Evolutionary conservation across 2,888 invertebrate genomes (phyloP), one percentile per base, ranked within the genome.

Genomic region (Catocala sponsa): DNA sequence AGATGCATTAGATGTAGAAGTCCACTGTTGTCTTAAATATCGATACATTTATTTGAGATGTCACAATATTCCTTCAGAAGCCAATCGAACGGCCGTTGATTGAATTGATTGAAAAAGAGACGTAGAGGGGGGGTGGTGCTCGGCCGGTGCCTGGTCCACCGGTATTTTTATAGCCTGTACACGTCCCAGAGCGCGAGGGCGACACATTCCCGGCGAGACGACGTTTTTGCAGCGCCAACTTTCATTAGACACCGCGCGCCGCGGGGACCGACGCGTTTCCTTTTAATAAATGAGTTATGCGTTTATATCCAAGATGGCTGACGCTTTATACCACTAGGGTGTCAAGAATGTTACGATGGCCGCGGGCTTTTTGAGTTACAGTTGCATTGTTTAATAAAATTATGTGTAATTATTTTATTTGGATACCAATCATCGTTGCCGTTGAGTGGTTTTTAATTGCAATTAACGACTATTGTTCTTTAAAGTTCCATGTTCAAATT

Each of bases 121-220:
- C 84, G 84, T 85, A 83, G 85, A 84, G 87, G 85, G 86, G 86
- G 25, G 43, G 56, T 51, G 59, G 81, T 85, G 67, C 72, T 83
- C 75, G 77, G 77, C 75, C 76, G 72, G 79, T 79, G 84, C 79
- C 80, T 80, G 83, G 81, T 86, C 83, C 84, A 85, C 83, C 85
- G 92, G 91, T 91, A 92, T 94, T 93, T 94, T 92, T 94, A 93
- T 92, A 89, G 92, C 87, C 90, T 89, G 91, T 93, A 88, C 91
- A 88, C 90, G 91, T 89, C 86, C 82, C 88, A 88, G 87, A 89
- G 89, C 91, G 91, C 93, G 89, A 87, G 83, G 89, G 91, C 92
- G 91, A 94, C 93, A 93, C 94, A 94, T 94, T 92, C 94, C 84
- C 86, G 84, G 78, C 91, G 89, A 84, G 85, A 85, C 89, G 86